Evolutionary conservation across 2,797 vertebrate species (phyloP).

Genomic region (Alfaro cultratus): DNA sequence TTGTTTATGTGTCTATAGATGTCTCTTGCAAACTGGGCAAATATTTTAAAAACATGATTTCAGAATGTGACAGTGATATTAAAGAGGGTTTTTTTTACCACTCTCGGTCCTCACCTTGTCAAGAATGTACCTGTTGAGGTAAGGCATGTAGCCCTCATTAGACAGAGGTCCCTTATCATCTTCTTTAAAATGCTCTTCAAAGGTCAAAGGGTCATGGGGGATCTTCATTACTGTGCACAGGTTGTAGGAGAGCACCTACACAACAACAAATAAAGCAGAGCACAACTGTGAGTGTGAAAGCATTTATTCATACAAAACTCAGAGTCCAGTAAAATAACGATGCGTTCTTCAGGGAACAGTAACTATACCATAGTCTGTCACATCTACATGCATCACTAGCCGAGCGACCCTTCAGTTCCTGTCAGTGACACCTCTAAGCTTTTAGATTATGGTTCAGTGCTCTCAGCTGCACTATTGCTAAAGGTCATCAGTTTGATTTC

Average conservation of each 20-base stretch:
- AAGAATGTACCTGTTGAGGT: constrained; percentile 94
- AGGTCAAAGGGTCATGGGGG: constrained; percentile 90
- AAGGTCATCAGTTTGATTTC: not conserved
- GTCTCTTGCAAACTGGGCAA: not conserved
- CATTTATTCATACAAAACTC: not conserved
- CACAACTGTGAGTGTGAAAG: not conserved
- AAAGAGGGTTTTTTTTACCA: not conserved
- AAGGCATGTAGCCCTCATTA: constrained; percentile 98
- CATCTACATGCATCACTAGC: constrained; percentile 25
- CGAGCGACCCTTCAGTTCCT: constrained; percentile 32
- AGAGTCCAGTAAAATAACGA: not conserved
- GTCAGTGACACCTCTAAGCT: not conserved
- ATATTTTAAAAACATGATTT: not conserved
- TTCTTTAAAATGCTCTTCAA: constrained; percentile 95
- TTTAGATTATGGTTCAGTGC: not conserved
- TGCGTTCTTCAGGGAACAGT: not conserved
- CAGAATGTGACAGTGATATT: not conserved
- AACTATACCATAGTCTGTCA: not conserved
- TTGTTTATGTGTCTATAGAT: not conserved
- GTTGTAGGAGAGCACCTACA: constrained; percentile 95
- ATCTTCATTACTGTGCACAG: constrained; percentile 93
- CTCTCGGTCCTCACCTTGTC: constrained; percentile 86
- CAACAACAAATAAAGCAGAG: constrained; percentile 1
- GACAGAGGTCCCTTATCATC: constrained; percentile 93
- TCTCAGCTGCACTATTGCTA: not conserved